These are phyloP conservation scores for Ectemnius lituratus DNA, from an alignment of 2,888 invertebrate species.

Conservation along the genomic window DNA sequence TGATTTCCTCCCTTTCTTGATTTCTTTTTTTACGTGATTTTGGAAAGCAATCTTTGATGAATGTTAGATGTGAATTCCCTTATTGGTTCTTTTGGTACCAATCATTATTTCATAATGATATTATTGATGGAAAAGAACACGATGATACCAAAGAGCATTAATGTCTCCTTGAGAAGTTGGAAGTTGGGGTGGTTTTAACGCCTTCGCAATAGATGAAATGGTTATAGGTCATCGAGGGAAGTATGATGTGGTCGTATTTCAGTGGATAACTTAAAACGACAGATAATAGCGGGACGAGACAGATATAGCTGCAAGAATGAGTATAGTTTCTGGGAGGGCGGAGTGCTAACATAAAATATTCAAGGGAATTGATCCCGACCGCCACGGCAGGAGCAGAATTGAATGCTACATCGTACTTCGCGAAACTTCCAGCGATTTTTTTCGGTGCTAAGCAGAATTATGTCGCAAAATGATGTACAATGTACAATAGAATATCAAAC, in stretches of 20 bases:
- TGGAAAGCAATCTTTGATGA: too few species aligned
- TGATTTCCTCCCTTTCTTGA: too few species aligned
- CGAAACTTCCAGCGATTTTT: too few species aligned
- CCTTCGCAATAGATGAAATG: slow-evolving; percentile 20
- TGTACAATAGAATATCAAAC: too few species aligned
- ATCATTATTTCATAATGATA: too few species aligned
- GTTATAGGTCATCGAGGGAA: slow-evolving; percentile 49
- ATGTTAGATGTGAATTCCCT: too few species aligned
- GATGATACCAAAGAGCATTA: background rate
- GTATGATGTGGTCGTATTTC: slow-evolving; percentile 71
- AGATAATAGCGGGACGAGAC: slow-evolving; percentile 53
- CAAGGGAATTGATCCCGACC: slow-evolving; percentile 67
- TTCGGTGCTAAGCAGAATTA: background rate
- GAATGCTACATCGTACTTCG: too few species aligned
- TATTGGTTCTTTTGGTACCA: too few species aligned
- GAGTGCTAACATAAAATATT: slow-evolving; percentile 69
- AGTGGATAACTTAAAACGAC: slow-evolving; percentile 64
- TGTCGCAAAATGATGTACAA: background rate
- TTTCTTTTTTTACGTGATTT: too few species aligned
- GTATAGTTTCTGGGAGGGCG: slow-evolving; percentile 64
- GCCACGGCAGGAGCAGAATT: slow-evolving; percentile 22
- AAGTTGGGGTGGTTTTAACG: slow-evolving; percentile 14
- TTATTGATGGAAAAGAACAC: too few species aligned
- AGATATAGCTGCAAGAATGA: slow-evolving; percentile 62
- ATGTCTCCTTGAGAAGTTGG: slow-evolving; percentile 48